Conservation (phyloP, 2,888 invertebrate genomes). For the Megastigmus dorsalis region DNA sequence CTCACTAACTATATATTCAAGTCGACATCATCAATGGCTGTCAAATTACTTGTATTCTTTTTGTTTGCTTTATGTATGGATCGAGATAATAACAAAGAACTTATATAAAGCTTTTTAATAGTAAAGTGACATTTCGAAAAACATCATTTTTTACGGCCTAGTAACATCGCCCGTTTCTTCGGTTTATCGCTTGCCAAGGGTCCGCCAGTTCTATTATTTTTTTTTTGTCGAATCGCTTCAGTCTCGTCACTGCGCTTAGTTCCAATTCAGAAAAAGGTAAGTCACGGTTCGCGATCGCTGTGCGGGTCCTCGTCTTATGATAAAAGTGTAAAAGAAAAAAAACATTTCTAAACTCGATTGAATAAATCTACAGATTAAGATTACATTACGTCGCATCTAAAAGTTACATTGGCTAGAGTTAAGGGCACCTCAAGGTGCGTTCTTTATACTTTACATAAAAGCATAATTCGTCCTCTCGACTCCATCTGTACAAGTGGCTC, state of each 20-base stretch:
- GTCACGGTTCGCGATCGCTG: constrained; percentile 18
- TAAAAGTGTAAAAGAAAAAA: constrained; percentile 39
- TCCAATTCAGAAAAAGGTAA: constrained; percentile 36
- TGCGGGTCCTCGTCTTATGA: constrained; percentile 19
- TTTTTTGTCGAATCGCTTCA: constrained; percentile 33
- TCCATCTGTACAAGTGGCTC: constrained; percentile 49
- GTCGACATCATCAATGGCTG: constrained; percentile 32
- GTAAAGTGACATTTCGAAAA: constrained; percentile 38
- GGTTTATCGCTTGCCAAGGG: constrained; percentile 20
- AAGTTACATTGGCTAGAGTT: constrained; percentile 49
- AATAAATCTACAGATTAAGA: constrained; percentile 51
- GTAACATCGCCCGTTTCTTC: constrained; percentile 37
- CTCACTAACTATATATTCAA: constrained; percentile 44
- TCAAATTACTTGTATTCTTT: constrained; percentile 37
- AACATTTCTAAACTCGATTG: constrained; percentile 38
- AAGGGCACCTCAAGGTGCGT: constrained; percentile 46
- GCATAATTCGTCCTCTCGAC: constrained; percentile 21
- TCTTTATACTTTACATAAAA: constrained; percentile 37
- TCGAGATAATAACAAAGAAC: constrained; percentile 44
- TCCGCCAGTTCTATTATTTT: constrained; percentile 3
- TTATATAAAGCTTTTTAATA: constrained; percentile 49
- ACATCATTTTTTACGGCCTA: constrained; percentile 24
- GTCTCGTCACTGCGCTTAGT: constrained; percentile 27
- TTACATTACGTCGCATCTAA: constrained; percentile 46
- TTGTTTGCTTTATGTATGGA: constrained; percentile 18